Base-by-base conservation (phyloP, 2,797 vertebrate genomes). In the Tragopan temminckii region DNA sequence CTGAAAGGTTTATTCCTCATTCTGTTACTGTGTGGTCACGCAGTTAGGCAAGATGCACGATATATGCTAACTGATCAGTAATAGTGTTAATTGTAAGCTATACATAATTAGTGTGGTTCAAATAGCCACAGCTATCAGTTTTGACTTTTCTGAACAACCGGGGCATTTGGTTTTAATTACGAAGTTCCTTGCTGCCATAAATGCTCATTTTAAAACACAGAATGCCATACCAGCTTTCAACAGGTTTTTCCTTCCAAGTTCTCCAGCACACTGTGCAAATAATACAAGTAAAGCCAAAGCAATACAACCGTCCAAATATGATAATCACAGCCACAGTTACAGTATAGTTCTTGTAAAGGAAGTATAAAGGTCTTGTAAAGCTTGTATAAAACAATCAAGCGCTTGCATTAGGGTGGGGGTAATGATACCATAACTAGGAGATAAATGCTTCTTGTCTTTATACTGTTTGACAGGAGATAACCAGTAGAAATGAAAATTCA, bases 111-210 rank as follows among this genome's bases (percentile, higher is more conserved):
- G n/a, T 81, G 18, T 52, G 81, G 88, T 71, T 96, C 45, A 46
- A 85, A 84, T 90, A 89, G 62, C 69, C 70, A 52, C 46, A 33
- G 29, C 77, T 95, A 70, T 81, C 55, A 9, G 69, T 62, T 81
- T 67, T 91, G 93, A 68, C 89, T 67, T 69, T 70, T 85, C 50
- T 81, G 91, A 96, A 31, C 90, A 91, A 80, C 57, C 85, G 42
- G 64, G 52, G 71, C 74, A 90, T 95, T 96, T 66, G 48, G 80
- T 93, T 94, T 96, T 97, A 97, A 97, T 97, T 94, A 95, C 81
- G 31, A 76, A 58, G 52, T 81, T 87, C 67, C 48, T 72, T 74
- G 78, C 29, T 80, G 75, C 80, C 55, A 82, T 97, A 94, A 91
- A 97, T 79, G 95, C 91, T 75, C 90, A 70, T 91, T 96, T 85